Evolutionary conservation across 2,888 invertebrate species (phyloP), one percentile per base, ranked within the genome.

Genomic region (Atrina japonica): DNA sequence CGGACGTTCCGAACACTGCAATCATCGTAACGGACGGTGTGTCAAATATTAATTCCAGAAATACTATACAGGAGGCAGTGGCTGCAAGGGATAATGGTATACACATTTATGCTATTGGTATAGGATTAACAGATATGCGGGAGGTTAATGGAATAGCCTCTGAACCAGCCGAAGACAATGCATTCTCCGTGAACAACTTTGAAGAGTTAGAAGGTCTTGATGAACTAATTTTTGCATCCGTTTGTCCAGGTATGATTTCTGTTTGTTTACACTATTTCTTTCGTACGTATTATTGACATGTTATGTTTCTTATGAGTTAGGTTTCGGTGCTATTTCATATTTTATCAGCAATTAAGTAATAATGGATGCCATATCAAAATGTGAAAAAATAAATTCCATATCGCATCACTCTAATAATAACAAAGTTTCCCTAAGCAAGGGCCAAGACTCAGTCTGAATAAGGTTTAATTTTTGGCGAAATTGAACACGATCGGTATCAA

Each of bases 11-110:
- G 9, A 83, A 86, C 68, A 70, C 83, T 18, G 80, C 73, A 23
- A 73, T 87, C 25, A 50, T 87, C 18, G 70, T 87, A 59, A 86
- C 87, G 41, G 86, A 87, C 61, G 83, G 83, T 55, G 73, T 85
- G 52, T 87, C 87, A 5, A 85, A 87, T 74, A 78, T 84, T 30
- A 79, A 85, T 69, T 77, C 81, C 43, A 43, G 61, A n/a, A 65
- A 75, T 45, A 86, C 86, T 3, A 75, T 85, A n/a, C 75, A 77
- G 11, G 82, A 84, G 59, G 87, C 85, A 1, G 73, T 73, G 16
- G 18, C 5, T 3, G 80, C 77, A 2, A 43, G 75, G 40, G 70
- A 58, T 18, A 70, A 66, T 21, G 73, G 71, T 18, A 79, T 81
- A 18, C 77, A 75, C 53, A 75, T 83, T 14, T 83, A 80, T 66